Evolutionary conservation across 1,140 invertebrate genomes (phyloP).

Genomic region (Colletes latitarsis): DNA sequence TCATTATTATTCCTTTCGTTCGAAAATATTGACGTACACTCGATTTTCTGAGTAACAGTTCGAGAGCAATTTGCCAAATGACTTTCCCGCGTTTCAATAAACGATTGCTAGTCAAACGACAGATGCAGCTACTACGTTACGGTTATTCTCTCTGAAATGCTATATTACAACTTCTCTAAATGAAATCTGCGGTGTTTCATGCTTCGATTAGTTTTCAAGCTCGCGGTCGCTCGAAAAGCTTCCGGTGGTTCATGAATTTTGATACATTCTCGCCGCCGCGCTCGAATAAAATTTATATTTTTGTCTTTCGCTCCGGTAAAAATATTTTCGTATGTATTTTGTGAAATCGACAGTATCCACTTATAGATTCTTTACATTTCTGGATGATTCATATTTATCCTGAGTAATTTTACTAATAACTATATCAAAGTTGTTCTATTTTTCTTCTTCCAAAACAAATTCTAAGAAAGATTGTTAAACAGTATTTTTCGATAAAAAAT

Average conservation of each 20-base stretch:
- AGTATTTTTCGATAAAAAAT: no score
- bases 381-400: no score
- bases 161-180: not conserved
- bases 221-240: no score
- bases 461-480: no score
- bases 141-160: not conserved
- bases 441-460: no score
- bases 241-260: not conserved
- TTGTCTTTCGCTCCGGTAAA: not conserved
- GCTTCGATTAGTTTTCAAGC: not conserved
- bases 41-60: not conserved
- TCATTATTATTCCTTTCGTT: no score
- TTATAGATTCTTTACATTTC: no score
- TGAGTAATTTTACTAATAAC: no score
- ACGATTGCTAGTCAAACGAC: slow-evolving; percentile 1
- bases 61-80: slow-evolving; percentile 40
- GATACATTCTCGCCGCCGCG: not conserved
- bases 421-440: no score
- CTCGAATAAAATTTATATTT: not conserved
- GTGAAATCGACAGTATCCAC: no score
- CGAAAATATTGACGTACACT: no score
- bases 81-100: slow-evolving; percentile 11
- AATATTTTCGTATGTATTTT: no score
- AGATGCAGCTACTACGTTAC: not conserved
- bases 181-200: not conserved